These are phyloP conservation scores for Trypoxylus dichotomus DNA, from an alignment of 1,140 invertebrate genomes.

Conservation along the genomic window DNA sequence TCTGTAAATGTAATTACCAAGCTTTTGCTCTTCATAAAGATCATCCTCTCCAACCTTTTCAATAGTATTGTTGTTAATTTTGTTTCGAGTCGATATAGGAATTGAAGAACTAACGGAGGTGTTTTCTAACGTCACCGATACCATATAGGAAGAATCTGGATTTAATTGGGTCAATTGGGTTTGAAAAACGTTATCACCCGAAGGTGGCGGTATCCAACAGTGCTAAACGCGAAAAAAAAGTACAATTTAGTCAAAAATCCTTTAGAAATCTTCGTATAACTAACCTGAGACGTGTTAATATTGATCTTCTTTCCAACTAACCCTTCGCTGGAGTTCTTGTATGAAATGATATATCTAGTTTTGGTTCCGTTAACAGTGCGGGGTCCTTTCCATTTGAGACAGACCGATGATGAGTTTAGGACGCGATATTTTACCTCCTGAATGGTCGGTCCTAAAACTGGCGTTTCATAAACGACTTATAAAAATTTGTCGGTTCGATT, in stretches of 20 bases:
- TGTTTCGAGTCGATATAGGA: neutral
- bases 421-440: slow-evolving; percentile 41
- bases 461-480: neutral
- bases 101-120: neutral
- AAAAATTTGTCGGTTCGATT: neutral
- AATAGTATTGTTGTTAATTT: slow-evolving; percentile 11
- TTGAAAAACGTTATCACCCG: slow-evolving; percentile 36
- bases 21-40: slow-evolving; percentile 40
- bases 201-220: slow-evolving; percentile 34
- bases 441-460: slow-evolving; percentile 45
- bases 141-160: slow-evolving; percentile 57
- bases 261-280: neutral
- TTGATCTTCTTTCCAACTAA: slow-evolving; percentile 2
- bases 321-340: slow-evolving; percentile 28
- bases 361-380: slow-evolving; percentile 40
- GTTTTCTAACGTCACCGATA: slow-evolving; percentile 53
- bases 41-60: neutral
- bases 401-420: slow-evolving; percentile 42
- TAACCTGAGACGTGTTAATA: slow-evolving; percentile 9
- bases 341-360: slow-evolving; percentile 42
- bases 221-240: neutral
- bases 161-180: slow-evolving; percentile 54
- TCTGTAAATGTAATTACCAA: slow-evolving; percentile 49
- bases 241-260: neutral
- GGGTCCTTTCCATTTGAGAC: slow-evolving; percentile 44